Conservation (phyloP, 1,140 invertebrate species). For the Armadillidium nasatum region DNA sequence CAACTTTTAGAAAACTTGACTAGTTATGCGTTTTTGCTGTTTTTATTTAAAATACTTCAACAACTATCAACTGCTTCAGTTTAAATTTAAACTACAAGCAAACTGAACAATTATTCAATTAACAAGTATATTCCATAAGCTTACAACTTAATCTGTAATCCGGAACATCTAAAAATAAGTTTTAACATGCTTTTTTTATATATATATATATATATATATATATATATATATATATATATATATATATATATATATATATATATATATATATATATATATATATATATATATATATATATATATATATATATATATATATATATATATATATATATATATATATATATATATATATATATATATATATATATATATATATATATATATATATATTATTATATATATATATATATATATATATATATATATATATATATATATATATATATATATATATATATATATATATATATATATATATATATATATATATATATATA, state of each 20-base stretch:
- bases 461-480: constrained; percentile 7
- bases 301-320: neutral
- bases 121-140: no score
- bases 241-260: constrained; percentile 4
- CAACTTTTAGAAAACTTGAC: no score
- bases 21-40: no score
- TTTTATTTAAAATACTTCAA: no score
- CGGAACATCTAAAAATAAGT: no score
- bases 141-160: no score
- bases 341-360: neutral
- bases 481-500: constrained; percentile 6
- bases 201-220: constrained; percentile 12
- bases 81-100: no score
- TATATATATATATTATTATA: neutral
- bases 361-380: neutral
- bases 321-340: neutral
- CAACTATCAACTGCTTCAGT: no score
- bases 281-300: constrained; percentile 15
- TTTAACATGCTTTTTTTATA: no score
- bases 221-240: constrained; percentile 15
- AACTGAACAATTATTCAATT: no score
- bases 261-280: constrained; percentile 11
- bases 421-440: neutral
- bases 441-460: neutral
- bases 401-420: neutral